phyloP scores from a whole-genome alignment of 2,888 invertebrate genomes.

The Sepiola atlantica region DNA sequence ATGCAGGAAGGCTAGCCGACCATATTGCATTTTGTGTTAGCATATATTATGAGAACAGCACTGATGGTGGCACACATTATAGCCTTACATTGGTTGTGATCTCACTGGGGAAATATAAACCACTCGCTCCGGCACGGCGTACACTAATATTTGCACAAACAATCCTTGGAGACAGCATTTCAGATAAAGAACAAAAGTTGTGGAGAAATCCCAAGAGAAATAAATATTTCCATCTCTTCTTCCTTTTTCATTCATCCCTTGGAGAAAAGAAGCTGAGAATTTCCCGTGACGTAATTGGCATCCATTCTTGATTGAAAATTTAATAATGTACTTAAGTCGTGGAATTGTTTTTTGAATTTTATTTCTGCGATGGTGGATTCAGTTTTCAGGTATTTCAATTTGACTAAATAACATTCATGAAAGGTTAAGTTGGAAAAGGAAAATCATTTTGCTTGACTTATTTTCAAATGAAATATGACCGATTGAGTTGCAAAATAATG shows the following conservation, averaged over 20 bases:
- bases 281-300: constrained; percentile 39
- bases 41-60: not conserved
- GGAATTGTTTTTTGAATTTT: not conserved
- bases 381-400: not conserved
- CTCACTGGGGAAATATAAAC: not conserved
- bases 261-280: constrained; percentile 39
- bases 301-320: constrained; percentile 41
- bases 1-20: not conserved
- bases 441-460: not conserved
- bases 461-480: too few relatives aligned
- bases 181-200: constrained; percentile 8
- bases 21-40: constrained; percentile 32
- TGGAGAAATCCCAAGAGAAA: not conserved
- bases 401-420: not conserved
- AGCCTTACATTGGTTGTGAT: constrained; percentile 21
- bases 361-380: not conserved
- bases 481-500: not conserved
- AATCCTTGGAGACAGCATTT: not conserved
- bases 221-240: not conserved
- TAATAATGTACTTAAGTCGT: constrained; percentile 24
- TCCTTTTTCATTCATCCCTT: not conserved
- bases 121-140: not conserved
- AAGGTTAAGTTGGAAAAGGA: not conserved
- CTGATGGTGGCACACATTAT: constrained; percentile 22
- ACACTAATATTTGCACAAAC: constrained; percentile 22